phyloP scores from a whole-genome alignment of 1,140 invertebrate genomes.

The Drosophila carrolli region DNA sequence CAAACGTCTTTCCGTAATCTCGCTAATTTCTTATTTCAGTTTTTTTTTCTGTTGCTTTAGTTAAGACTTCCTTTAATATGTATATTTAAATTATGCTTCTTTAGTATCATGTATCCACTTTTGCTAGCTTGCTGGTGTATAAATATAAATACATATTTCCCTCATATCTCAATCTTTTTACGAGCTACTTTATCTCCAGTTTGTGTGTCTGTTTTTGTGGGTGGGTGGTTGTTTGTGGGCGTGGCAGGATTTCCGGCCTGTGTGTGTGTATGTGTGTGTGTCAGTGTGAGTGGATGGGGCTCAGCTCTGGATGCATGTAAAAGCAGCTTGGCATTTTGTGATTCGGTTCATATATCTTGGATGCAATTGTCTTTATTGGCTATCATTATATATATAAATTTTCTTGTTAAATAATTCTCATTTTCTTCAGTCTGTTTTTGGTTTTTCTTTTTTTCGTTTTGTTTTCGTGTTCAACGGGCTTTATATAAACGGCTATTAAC shows the following conservation, averaged over 20 bases:
- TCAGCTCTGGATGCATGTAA: conserved; percentile 41
- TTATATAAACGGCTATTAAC: conserved; percentile 51
- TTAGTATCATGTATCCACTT: conserved; percentile 40
- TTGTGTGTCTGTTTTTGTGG: conserved; percentile 6
- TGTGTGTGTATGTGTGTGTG: conserved; percentile 9
- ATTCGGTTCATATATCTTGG: conserved; percentile 37
- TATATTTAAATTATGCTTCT: conserved; percentile 59
- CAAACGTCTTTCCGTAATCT: conserved; percentile 15
- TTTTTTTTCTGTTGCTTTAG: conserved; percentile 37
- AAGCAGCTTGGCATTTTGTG: conserved; percentile 57
- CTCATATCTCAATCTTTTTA: conserved; percentile 48
- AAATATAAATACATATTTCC: conserved; percentile 75
- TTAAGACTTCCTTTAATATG: conserved; percentile 55
- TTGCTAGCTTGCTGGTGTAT: conserved; percentile 59
- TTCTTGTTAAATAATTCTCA: conserved; percentile 59
- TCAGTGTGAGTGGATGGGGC: conserved; percentile 11
- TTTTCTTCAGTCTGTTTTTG: conserved; percentile 75
- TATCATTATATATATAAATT: conserved; percentile 65
- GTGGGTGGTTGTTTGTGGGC: conserved; percentile 7
- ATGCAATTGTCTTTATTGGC: conserved; percentile 39
- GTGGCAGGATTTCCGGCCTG: not conserved
- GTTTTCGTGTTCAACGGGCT: conserved; percentile 43
- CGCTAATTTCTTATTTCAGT: conserved; percentile 21
- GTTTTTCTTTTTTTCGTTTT: conserved; percentile 40
- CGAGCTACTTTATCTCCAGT: conserved; percentile 15